These are phyloP conservation scores for Xenops minutus DNA, from an alignment of 2,797 vertebrate genomes.

Conservation along the genomic window DNA sequence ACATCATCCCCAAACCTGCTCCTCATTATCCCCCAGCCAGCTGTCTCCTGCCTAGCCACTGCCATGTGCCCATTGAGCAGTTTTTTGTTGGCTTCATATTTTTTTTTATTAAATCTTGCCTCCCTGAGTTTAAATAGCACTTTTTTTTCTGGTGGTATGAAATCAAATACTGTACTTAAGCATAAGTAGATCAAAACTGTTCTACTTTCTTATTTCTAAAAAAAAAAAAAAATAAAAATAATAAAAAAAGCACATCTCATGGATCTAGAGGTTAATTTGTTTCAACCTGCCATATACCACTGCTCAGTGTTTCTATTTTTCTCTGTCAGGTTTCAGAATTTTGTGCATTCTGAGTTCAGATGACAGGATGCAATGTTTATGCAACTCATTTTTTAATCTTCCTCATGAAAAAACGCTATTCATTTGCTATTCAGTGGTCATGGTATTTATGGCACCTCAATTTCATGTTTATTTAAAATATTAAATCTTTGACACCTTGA, in stretches of 20 bases:
- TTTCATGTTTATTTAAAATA: neutral
- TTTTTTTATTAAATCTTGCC: neutral
- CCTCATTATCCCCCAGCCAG: neutral
- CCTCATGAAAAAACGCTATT: neutral
- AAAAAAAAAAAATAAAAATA: neutral
- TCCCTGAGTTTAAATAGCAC: neutral
- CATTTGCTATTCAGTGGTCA: neutral
- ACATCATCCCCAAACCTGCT: neutral
- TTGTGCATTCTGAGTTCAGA: neutral
- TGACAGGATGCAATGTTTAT: neutral
- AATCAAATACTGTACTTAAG: neutral
- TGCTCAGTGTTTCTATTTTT: neutral
- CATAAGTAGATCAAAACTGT: neutral
- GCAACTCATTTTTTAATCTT: neutral
- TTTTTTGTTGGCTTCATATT: neutral
- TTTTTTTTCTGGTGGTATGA: neutral
- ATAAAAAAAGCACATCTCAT: neutral
- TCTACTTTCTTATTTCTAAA: neutral
- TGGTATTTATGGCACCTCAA: neutral
- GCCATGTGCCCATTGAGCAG: neutral
- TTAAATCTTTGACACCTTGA: neutral
- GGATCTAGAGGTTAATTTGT: neutral
- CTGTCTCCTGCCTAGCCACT: neutral
- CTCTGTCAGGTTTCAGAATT: neutral
- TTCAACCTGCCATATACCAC: neutral